Base-by-base conservation (phyloP, 1,140 invertebrate genomes). In the Drosophila elegans region DNA sequence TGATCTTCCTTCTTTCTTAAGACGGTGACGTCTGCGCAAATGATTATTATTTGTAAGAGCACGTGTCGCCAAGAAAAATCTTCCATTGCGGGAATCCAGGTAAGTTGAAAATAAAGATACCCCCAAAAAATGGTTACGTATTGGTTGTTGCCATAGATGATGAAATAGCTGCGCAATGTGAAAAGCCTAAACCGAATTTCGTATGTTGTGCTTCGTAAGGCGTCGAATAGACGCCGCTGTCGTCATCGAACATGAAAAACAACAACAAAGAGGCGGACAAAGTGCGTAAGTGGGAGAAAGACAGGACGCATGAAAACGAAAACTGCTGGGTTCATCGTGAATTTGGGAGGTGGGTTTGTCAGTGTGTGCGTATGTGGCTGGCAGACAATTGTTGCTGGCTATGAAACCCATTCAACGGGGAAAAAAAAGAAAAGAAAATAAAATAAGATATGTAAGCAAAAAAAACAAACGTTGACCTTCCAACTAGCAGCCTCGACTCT, bases 311-410 rank as follows among this genome's bases (percentile, higher is more conserved):
- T 34, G 46, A 77, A 84, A 80, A 85, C 61, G 80, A 86, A 85
- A 86, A 68, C 62, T 81, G 82, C 82, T 86, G 62, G 48, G 82
- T 81, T 86, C 82, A 86, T 75, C 39, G 59, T 78, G 82, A 81
- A 71, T 61, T 25, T 57, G 49, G 49, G 21, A 53, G 46, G 48
- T 27, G 32, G 1, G 9, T 10, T 7, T 16, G 13, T 12, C 9
- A 34, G 48, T 36, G 49, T 12, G 49, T 9, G 36, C 9, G 46
- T 69, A 61, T 11, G 32, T 21, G 21, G 29, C 25, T 44, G 34
- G 6, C 16, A 36, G 32, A 64, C 42, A 72, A 49, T 73, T 73
- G 69, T 73, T 72, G 69, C 68, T 49, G 27, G 51, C 81, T 85
- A 13, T 51, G 74, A 49, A 71, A 79, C 53, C 53, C 49, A 29